These are phyloP conservation scores for Chesias legatella DNA, from an alignment of 2,888 invertebrate genomes.

Conservation along the genomic window DNA sequence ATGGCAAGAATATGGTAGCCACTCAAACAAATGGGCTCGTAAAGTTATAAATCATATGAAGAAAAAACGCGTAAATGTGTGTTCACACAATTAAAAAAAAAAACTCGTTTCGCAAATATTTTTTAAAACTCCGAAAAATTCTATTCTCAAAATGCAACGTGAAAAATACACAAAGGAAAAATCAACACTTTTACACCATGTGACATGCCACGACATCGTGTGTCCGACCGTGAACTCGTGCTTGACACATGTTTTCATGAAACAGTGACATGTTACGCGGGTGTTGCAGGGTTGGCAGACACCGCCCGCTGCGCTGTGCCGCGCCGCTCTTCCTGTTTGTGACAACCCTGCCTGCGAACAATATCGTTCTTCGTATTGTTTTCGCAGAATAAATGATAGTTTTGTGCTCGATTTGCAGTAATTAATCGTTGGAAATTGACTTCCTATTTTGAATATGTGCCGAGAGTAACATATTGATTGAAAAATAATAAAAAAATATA, in stretches of 20 bases:
- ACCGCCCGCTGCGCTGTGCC: constrained; percentile 41
- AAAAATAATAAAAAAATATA: constrained; percentile 3
- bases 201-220: constrained; percentile 9
- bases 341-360: constrained; percentile 59
- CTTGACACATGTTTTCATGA: constrained; percentile 48
- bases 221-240: constrained; percentile 20
- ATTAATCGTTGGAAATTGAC: constrained; percentile 25
- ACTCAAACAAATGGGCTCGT: no score
- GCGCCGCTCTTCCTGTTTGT: constrained; percentile 44
- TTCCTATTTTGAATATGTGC: constrained; percentile 8
- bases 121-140: no score
- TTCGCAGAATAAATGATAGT: no score
- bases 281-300: constrained; percentile 39
- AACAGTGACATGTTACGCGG: constrained; percentile 47
- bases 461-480: constrained; percentile 12
- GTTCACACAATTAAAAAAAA: no score
- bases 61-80: no score
- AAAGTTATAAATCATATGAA: no score
- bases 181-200: no score
- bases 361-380: constrained; percentile 37
- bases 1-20: no score
- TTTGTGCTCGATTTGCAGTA: constrained; percentile 33
- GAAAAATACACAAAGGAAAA: no score
- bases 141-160: no score
- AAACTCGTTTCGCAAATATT: no score